Percentiles rank a stretch among this genome's conserved stretches.
Evolutionary conservation across 2,797 vertebrate species (phyloP).

Genomic region (Cossypha polioptera): DNA sequence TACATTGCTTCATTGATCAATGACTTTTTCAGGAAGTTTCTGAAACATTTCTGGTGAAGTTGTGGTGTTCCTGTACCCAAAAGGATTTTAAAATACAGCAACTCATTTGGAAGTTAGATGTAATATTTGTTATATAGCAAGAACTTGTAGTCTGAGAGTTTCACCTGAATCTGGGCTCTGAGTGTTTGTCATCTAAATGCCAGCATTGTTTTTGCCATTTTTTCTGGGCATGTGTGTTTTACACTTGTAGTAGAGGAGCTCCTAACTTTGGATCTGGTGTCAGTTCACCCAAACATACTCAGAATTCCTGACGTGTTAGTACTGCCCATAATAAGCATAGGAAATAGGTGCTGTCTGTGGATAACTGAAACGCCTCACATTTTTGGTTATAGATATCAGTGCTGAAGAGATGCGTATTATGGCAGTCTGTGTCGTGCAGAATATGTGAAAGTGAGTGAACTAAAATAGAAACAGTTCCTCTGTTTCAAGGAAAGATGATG

Average conservation of each 20-base stretch:
- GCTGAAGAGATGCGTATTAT: background rate
- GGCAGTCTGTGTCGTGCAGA: background rate
- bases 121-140: background rate
- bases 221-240: constrained; percentile 34
- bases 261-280: constrained; percentile 10
- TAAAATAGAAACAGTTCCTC: constrained; percentile 11
- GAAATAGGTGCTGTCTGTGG: constrained; percentile 62
- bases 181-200: background rate
- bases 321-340: constrained; percentile 36
- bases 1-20: background rate
- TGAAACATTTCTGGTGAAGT: background rate
- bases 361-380: constrained; percentile 33
- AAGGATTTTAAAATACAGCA: background rate
- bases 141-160: background rate
- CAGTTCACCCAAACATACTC: constrained; percentile 51
- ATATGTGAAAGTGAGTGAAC: background rate
- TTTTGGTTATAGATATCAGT: constrained; percentile 28
- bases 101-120: background rate
- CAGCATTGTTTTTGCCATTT: constrained; percentile 4
- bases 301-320: constrained; percentile 61
- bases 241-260: constrained; percentile 23
- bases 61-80: background rate
- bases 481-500: background rate
- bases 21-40: constrained; percentile 28
- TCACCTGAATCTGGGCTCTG: background rate